A percentile compares a stretch with the other conserved stretches of the same genome.
phyloP scores from a whole-genome alignment of 2,888 invertebrate species.

The Noctua janthina region DNA sequence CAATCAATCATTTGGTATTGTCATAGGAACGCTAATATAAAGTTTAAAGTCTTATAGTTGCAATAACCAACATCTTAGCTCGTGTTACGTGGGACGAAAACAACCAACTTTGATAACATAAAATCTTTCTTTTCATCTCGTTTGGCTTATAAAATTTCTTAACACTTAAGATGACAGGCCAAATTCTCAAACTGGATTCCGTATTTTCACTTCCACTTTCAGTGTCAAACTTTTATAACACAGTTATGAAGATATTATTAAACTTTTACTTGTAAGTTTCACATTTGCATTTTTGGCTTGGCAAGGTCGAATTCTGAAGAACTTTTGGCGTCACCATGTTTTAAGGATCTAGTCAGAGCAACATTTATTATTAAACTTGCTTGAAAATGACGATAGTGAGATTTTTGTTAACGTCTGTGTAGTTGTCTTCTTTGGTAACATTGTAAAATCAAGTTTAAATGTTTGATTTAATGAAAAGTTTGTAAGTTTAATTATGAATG shows the following conservation, averaged over 20 bases:
- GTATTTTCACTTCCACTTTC: conserved; percentile 64
- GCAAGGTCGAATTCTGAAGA: conserved; percentile 1
- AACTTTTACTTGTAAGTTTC: conserved; percentile 54
- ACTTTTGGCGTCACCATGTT: not conserved
- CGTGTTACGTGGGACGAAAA: not conserved
- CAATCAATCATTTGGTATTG: not conserved
- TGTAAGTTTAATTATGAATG: too few species aligned
- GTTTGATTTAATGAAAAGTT: too few species aligned
- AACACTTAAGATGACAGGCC: conserved; percentile 38
- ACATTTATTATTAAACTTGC: not conserved
- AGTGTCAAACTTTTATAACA: conserved; percentile 57
- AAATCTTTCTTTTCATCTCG: conserved; percentile 18
- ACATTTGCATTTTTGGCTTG: conserved; percentile 13
- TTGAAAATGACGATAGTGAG: not conserved
- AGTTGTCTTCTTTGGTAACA: too few species aligned
- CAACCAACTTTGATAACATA: conserved; percentile 5
- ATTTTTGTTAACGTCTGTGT: too few species aligned
- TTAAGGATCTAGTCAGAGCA: too few species aligned
- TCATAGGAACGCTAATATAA: not conserved
- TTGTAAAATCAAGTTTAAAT: too few species aligned
- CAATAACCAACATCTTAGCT: not conserved
- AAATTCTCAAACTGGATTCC: conserved; percentile 61
- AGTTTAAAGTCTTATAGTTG: not conserved
- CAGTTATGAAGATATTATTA: conserved; percentile 39
- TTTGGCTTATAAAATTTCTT: conserved; percentile 34